Conservation (phyloP, 2,888 invertebrate genomes). For the Syrista parreyssii region DNA sequence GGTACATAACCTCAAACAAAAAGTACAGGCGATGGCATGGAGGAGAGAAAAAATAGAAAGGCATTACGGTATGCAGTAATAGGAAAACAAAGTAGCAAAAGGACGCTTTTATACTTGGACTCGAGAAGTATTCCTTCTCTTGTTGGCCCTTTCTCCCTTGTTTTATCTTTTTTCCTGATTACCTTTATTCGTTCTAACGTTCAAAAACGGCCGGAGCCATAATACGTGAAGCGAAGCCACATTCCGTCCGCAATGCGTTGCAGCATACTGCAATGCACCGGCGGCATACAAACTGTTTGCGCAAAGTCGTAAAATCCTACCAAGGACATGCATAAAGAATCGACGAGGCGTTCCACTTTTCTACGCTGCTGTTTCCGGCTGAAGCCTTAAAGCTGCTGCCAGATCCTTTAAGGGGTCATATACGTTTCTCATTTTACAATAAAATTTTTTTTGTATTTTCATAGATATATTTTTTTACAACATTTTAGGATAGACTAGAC, state of each 20-base stretch:
- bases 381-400: no score
- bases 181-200: neutral
- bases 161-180: neutral
- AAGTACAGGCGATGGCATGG: neutral
- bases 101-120: neutral
- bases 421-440: no score
- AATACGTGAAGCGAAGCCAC: neutral
- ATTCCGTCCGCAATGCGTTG: neutral
- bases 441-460: no score
- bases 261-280: neutral
- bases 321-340: neutral
- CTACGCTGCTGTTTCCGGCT: neutral
- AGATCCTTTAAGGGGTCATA: neutral
- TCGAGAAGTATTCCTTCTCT: neutral
- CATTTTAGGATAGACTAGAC: no score
- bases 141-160: neutral
- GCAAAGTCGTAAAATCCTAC: constrained; percentile 1
- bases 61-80: neutral
- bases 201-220: neutral
- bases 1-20: neutral
- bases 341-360: neutral
- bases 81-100: neutral
- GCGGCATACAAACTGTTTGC: neutral
- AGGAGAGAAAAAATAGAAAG: neutral
- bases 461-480: no score